phyloP scores from a whole-genome alignment of 1,140 invertebrate species.

The Achatina immaculata region DNA sequence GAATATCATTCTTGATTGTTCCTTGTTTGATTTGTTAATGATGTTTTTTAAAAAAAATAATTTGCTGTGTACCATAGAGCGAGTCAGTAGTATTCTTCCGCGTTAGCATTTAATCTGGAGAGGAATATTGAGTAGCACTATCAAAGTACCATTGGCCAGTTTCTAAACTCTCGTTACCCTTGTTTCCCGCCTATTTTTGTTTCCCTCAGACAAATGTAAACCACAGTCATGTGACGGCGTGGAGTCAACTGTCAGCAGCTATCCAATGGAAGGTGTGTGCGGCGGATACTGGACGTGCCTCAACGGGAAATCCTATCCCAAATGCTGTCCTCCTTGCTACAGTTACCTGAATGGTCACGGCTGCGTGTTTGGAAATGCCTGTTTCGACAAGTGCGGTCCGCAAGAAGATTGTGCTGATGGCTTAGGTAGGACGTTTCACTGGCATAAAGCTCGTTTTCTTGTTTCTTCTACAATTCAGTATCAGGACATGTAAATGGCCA shows the following conservation, averaged over 20 bases:
- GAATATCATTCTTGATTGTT: no score
- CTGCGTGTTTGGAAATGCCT: not conserved
- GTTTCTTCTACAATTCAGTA: no score
- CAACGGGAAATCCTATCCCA: not conserved
- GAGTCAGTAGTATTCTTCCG: no score
- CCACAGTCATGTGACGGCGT: not conserved
- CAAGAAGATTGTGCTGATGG: not conserved
- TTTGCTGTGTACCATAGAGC: no score
- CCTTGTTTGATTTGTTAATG: no score
- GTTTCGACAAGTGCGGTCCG: not conserved
- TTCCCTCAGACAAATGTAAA: not conserved
- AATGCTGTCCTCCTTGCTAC: not conserved
- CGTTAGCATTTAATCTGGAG: no score
- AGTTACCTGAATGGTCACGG: not conserved
- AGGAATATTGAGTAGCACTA: no score
- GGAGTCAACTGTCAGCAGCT: not conserved
- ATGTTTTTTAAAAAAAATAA: no score
- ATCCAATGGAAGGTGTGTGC: not conserved
- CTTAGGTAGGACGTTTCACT: slow-evolving; percentile 7
- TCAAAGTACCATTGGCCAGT: no score
- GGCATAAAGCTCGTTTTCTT: no score
- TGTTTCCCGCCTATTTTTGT: not conserved
- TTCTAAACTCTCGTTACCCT: no score
- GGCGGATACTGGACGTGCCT: not conserved
- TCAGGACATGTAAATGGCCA: no score